phyloP scores from a whole-genome alignment of 1,140 invertebrate species.

The Penaeus japonicus region DNA sequence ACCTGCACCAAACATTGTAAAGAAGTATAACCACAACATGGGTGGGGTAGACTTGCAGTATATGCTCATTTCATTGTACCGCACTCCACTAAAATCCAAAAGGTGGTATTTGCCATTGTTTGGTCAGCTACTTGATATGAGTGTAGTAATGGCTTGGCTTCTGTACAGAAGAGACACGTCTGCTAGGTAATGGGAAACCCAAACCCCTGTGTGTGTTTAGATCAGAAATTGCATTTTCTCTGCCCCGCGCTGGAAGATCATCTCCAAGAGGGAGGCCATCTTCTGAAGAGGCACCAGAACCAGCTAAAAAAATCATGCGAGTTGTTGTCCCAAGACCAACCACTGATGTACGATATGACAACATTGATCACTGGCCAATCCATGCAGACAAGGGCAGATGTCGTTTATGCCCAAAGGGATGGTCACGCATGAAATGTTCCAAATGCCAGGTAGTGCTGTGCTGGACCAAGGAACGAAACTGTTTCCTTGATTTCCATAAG shows the following conservation, averaged over 20 bases:
- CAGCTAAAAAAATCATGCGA: not conserved
- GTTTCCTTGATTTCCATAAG: slow-evolving; percentile 6
- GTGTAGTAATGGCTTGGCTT: not conserved
- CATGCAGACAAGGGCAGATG: not conserved
- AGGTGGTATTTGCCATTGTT: not conserved
- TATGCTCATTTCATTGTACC: not conserved
- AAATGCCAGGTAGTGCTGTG: slow-evolving; percentile 1
- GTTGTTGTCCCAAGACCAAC: too few species aligned
- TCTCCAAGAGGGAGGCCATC: not conserved
- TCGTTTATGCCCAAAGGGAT: not conserved
- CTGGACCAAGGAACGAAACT: not conserved
- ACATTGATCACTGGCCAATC: not conserved
- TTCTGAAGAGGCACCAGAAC: not conserved
- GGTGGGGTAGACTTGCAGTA: not conserved
- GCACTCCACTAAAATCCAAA: not conserved
- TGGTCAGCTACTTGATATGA: not conserved
- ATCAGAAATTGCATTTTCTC: not conserved
- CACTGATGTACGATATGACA: not conserved
- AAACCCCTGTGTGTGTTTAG: not conserved
- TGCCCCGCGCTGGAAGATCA: not conserved
- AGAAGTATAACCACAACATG: not conserved
- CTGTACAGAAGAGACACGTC: not conserved
- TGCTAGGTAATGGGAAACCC: not conserved
- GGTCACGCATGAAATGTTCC: not conserved
- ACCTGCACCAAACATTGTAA: not conserved